phyloP scores from a whole-genome alignment of 2,888 invertebrate genomes.

The Watsonalla binaria region DNA sequence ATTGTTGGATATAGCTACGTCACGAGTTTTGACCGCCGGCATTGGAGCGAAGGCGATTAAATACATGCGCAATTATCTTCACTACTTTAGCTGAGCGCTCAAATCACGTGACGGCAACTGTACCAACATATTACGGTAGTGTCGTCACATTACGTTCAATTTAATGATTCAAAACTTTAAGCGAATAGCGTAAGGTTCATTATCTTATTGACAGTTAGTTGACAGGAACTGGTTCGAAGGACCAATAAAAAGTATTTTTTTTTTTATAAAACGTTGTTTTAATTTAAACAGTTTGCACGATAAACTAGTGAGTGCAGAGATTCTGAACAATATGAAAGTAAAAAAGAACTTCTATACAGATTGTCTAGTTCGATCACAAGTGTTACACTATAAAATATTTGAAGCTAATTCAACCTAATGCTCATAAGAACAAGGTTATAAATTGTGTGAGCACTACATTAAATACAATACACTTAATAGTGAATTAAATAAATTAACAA shows the following conservation, averaged over 20 bases:
- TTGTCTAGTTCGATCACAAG: conserved; percentile 30
- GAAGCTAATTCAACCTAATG: conserved; percentile 21
- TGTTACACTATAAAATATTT: conserved; percentile 14
- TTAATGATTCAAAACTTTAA: too few species aligned
- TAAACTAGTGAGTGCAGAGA: conserved; percentile 52
- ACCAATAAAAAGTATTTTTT: conserved; percentile 14
- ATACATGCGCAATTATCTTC: too few species aligned
- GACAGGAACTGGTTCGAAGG: conserved; percentile 9
- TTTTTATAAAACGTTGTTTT: conserved; percentile 20
- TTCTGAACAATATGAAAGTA: conserved; percentile 37
- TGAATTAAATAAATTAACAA: background rate
- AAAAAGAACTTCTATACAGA: conserved; percentile 24
- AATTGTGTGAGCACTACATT: conserved; percentile 8
- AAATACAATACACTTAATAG: background rate
- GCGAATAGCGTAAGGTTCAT: too few species aligned
- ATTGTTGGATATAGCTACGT: too few species aligned
- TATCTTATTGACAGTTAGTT: too few species aligned
- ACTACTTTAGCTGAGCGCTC: too few species aligned
- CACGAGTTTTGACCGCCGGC: too few species aligned
- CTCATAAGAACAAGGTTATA: conserved; percentile 12
- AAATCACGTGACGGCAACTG: too few species aligned
- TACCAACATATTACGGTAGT: too few species aligned
- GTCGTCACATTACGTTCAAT: too few species aligned
- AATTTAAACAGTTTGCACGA: conserved; percentile 39
- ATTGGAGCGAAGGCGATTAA: too few species aligned